Evolutionary conservation across 2,113 vertebrate species (phyloP).

Genomic region (Apeltes quadracus): DNA sequence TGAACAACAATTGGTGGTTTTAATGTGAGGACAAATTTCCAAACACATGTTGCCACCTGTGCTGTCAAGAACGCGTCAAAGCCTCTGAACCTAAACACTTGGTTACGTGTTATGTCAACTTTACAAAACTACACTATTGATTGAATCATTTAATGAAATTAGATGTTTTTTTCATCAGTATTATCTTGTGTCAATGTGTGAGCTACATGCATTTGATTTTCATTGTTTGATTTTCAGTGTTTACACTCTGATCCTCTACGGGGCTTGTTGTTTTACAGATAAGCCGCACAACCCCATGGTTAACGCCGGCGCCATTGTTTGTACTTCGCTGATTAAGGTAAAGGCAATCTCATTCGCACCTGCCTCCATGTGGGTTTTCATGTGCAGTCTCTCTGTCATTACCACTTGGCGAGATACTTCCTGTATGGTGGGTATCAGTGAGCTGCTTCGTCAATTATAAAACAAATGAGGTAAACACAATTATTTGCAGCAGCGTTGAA

Average conservation of each 20-base stretch:
- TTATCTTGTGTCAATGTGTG: conserved; percentile 18
- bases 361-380: conserved; percentile 19
- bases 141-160: too few species aligned
- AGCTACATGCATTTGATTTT: not conserved
- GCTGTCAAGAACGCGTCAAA: not conserved
- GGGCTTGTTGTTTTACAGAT: conserved; percentile 81
- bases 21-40: not conserved
- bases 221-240: conserved; percentile 36
- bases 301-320: conserved; percentile 97
- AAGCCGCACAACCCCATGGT: conserved; percentile 99
- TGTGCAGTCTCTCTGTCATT: conserved; percentile 21
- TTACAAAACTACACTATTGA: not conserved
- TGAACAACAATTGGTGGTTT: not conserved
- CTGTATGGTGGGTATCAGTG: conserved; percentile 17
- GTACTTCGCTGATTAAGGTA: conserved; percentile 98
- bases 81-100: not conserved
- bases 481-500: conserved; percentile 7
- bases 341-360: conserved; percentile 46
- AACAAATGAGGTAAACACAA: conserved; percentile 14
- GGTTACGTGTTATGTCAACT: not conserved
- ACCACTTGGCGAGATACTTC: conserved; percentile 20
- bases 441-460: conserved; percentile 36
- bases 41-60: not conserved
- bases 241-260: conserved; percentile 16
- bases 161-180: not conserved